phyloP scores from a whole-genome alignment of 2,888 invertebrate genomes.

The Nineta flava region DNA sequence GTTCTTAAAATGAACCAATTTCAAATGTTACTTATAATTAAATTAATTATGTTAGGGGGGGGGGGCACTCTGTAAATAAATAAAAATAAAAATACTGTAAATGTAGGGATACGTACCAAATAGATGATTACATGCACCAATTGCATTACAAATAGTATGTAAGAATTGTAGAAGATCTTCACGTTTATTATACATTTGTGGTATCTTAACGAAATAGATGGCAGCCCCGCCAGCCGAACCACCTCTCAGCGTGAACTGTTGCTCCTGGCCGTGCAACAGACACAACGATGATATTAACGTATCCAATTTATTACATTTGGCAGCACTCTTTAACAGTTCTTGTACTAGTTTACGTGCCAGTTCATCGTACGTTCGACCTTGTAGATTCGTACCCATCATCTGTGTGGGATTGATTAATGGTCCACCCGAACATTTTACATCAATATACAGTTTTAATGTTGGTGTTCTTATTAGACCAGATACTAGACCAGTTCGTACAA shows the following conservation, averaged over 20 bases:
- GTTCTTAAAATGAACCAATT: too few species aligned
- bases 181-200: slow-evolving; percentile 24
- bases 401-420: slow-evolving; percentile 31
- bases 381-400: slow-evolving; percentile 28
- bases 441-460: slow-evolving; percentile 29
- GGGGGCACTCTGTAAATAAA: too few species aligned
- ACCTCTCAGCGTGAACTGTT: slow-evolving; percentile 21
- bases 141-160: slow-evolving; percentile 31
- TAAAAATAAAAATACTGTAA: too few species aligned
- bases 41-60: too few species aligned
- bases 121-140: slow-evolving; percentile 39
- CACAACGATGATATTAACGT: slow-evolving; percentile 22
- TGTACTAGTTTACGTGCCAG: slow-evolving; percentile 25
- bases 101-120: slow-evolving; percentile 31
- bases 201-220: slow-evolving; percentile 39
- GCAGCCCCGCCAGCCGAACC: slow-evolving; percentile 18
- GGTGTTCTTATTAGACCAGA: slow-evolving; percentile 26
- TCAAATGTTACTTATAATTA: too few species aligned
- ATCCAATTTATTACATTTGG: slow-evolving; percentile 20
- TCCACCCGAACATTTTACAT: slow-evolving; percentile 34
- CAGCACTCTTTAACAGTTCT: slow-evolving; percentile 21
- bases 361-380: slow-evolving; percentile 29
- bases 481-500: slow-evolving; percentile 19
- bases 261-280: slow-evolving; percentile 23
- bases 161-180: slow-evolving; percentile 34